phyloP scores from a whole-genome alignment of 37 sponge, comb jelly and placozoan genomes.

The Cladorhizidae sp. region DNA sequence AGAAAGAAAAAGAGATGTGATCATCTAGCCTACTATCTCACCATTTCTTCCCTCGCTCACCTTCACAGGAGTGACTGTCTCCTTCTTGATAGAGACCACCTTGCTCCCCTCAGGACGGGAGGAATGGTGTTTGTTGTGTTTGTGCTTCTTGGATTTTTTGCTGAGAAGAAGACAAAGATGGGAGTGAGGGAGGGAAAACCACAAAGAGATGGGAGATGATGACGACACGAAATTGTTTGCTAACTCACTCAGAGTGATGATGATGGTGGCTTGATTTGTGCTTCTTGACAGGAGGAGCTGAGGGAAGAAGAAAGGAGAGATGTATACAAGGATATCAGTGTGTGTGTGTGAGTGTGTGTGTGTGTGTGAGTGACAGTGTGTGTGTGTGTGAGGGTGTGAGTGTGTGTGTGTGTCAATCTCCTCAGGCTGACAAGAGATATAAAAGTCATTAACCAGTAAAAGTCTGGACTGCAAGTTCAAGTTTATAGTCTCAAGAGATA shows the following conservation, averaged over 20 bases:
- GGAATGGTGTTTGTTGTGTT: not conserved
- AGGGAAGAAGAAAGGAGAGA: not conserved
- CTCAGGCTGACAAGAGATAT: too few species aligned
- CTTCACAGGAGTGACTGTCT: slow-evolving; percentile 11
- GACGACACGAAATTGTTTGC: not conserved
- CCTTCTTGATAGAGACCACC: slow-evolving; percentile 39
- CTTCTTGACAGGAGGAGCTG: not conserved
- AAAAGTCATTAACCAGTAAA: too few species aligned
- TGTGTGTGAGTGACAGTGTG: too few species aligned
- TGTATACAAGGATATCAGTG: too few species aligned
- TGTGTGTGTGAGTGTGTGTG: too few species aligned
- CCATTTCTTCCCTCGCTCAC: not conserved
- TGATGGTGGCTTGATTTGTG: slow-evolving; percentile 14
- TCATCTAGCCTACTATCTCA: not conserved
- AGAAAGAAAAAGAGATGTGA: not conserved
- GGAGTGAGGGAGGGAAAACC: not conserved
- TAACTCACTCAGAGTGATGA: slow-evolving; percentile 16
- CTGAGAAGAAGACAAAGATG: not conserved
- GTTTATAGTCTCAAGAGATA: too few species aligned
- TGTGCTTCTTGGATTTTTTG: slow-evolving; percentile 4
- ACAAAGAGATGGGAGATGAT: not conserved
- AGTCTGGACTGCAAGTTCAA: too few species aligned
- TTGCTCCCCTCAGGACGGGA: not conserved
- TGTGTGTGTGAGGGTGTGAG: too few species aligned
- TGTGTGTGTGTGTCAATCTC: too few species aligned